A percentile compares a stretch with the other conserved stretches of the same genome.
Evolutionary conservation across 2,797 vertebrate genomes (phyloP).

Genomic region (Brachyrhaphis roseni): DNA sequence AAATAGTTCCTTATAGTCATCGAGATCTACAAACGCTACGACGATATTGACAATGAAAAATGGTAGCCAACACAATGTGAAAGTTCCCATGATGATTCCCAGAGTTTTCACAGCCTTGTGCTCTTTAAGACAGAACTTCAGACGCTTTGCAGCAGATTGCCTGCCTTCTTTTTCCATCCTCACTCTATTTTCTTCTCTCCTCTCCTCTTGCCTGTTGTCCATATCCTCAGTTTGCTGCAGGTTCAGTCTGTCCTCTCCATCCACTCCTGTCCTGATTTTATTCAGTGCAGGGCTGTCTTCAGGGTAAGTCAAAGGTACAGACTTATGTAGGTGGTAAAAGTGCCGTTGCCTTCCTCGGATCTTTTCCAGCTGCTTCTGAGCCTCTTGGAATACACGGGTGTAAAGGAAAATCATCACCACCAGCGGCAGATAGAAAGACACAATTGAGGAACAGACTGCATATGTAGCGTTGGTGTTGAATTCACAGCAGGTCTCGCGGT

Average conservation of each 20-base stretch:
- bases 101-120: constrained; percentile 97
- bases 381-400: constrained; percentile 92
- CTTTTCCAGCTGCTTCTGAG: constrained; percentile 91
- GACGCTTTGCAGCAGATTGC: constrained; percentile 63
- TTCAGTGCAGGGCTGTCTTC: constrained; percentile 50
- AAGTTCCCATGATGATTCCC: constrained; percentile 98
- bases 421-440: constrained; percentile 96
- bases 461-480: constrained; percentile 91
- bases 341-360: constrained; percentile 88
- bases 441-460: constrained; percentile 91
- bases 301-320: constrained; percentile 52
- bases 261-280: constrained; percentile 22
- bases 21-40: constrained; percentile 73
- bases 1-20: constrained; percentile 82
- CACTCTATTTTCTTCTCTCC: constrained; percentile 20
- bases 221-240: constrained; percentile 29
- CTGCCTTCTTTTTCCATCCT: constrained; percentile 56
- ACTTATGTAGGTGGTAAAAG: constrained; percentile 76
- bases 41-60: constrained; percentile 97
- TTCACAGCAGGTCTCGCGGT: constrained; percentile 85
- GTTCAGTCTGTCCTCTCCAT: constrained; percentile 46
- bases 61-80: constrained; percentile 96
- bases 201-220: constrained; percentile 17
- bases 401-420: constrained; percentile 96
- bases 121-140: constrained; percentile 91